Base-by-base conservation (phyloP, 2,113 vertebrate genomes). In the Platanista minor region DNA sequence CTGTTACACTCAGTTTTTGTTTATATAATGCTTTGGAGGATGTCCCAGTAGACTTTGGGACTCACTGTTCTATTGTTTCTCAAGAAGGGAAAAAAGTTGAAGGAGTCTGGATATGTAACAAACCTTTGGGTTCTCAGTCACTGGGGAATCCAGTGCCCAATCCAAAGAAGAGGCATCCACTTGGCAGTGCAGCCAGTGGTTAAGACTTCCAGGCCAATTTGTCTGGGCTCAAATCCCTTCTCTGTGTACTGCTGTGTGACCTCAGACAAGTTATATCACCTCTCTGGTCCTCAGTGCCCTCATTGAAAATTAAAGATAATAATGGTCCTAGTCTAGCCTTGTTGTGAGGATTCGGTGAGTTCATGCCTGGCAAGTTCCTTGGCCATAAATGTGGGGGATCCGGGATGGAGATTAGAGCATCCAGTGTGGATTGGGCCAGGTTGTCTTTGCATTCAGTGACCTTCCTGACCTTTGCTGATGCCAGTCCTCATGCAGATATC, bases 21-120 rank as follows among this genome's bases (percentile, higher is more conserved):
- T 97, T 94, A 83, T 89, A 39, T 57, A 81, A 67, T 84, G 72
- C 8, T 67, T 86, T 88, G 49, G 87, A 96, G 67, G 54, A 57
- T 85, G 52, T 86, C 66, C 91, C 64, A 77, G 2, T 18, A 69
- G 27, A 39, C n/a, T 86, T 77, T 89, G 77, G 77, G 67, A 91
- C 18, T 91, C 43, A 27, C 9, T 66, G 23, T 57, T 41, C 10
- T 87, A 31, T 66, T 43, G 75, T 78, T 93, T 96, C 87, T 96
- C 46, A 90, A 75, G 54, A 90, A 93, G 25, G 9, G 20, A 39
- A 8, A 15, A 29, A 82, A 6, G 33, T 21, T 46, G 49, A 78
- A 96, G 87, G 27, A 71, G 33, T 43, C 33, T 82, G n/a, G 8
- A 11, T 66, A 18, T 75, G 36, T 49, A 90, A 90, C 39, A 75